Percentiles rank a stretch among this genome's conserved stretches.
Evolutionary conservation across 2,888 invertebrate genomes (phyloP).

Genomic region (Idaea dimidiata): DNA sequence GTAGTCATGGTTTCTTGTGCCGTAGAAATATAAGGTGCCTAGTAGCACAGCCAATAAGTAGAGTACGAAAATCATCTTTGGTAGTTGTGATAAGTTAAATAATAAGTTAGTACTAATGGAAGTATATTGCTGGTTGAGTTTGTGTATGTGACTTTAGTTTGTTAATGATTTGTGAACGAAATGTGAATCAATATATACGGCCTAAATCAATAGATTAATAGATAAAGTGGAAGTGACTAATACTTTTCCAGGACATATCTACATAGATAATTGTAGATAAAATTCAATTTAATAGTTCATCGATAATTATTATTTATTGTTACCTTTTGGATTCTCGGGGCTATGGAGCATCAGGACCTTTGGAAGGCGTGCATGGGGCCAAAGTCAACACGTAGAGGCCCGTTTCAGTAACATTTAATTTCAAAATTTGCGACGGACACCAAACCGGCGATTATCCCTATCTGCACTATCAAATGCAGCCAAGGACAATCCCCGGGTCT

Average conservation of each 20-base stretch:
- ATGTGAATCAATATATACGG: not conserved
- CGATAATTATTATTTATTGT: too few species aligned
- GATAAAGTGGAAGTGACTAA: not conserved
- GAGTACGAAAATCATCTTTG: not conserved
- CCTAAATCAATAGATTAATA: not conserved
- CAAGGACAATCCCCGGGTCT: too few species aligned
- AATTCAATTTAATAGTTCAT: too few species aligned
- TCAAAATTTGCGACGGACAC: too few species aligned
- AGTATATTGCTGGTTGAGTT: not conserved
- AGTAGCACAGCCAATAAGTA: slow-evolving; percentile 17
- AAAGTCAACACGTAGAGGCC: too few species aligned
- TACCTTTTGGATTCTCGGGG: too few species aligned
- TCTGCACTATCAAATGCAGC: too few species aligned
- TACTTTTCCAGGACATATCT: not conserved
- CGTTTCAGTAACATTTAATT: too few species aligned
- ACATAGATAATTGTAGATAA: not conserved
- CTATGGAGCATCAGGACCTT: too few species aligned
- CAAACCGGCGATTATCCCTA: too few species aligned
- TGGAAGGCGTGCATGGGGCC: too few species aligned
- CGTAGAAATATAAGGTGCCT: slow-evolving; percentile 43
- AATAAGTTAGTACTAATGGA: not conserved
- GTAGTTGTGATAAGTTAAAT: not conserved
- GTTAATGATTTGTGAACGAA: not conserved
- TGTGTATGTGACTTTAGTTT: not conserved
- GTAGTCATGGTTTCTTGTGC: slow-evolving; percentile 44